Evolutionary conservation across 2,888 invertebrate species (phyloP), one percentile per base, ranked within the genome.

Genomic region (Philopedon plagiatum): DNA sequence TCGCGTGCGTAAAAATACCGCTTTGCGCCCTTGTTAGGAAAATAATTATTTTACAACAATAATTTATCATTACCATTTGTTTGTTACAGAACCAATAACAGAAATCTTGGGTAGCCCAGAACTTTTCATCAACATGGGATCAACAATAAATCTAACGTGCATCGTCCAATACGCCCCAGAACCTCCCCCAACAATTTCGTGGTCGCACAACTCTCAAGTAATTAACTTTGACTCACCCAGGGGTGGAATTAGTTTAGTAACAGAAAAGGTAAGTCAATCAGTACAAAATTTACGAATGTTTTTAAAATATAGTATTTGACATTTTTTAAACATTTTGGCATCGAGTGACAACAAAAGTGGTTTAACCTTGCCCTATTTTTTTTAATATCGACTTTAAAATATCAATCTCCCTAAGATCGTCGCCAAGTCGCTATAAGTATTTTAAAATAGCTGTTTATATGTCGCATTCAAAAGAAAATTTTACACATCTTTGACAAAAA

Each of bases 151-250:
- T 87, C 86, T 95, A 80, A 95, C 95, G 49, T 95, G 95, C 85
- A 90, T 94, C 81, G 94, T 95, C 67, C 90, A 91, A 81, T 94
- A 92, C 82, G 93, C 94, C 19, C 94, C 94, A 58, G 94, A 95
- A 83, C 94, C 95, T 54, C 94, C 95, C 13, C 93, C 91, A 70
- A 89, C 92, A 73, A 94, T 95, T 85, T 89, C 91, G 77, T 95
- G 95, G 95, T 92, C 93, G 78, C 95, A 95, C 85, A 93, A 95
- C 86, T 85, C 85, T 77, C 88, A 94, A 62, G 91, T 92, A 82
- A 95, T 95, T 88, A 95, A 94, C 88, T 96, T 95, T 86, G 95
- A 95, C 87, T 95, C 95, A 68, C 94, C 94, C 34, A 90, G 95
- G 61, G 95, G 95, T 49, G 95, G 95, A 44, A 93, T 95, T 86